Evolutionary conservation across 2,888 invertebrate genomes (phyloP), one percentile per base, ranked within the genome.

Genomic region (Agrochola circellaris): DNA sequence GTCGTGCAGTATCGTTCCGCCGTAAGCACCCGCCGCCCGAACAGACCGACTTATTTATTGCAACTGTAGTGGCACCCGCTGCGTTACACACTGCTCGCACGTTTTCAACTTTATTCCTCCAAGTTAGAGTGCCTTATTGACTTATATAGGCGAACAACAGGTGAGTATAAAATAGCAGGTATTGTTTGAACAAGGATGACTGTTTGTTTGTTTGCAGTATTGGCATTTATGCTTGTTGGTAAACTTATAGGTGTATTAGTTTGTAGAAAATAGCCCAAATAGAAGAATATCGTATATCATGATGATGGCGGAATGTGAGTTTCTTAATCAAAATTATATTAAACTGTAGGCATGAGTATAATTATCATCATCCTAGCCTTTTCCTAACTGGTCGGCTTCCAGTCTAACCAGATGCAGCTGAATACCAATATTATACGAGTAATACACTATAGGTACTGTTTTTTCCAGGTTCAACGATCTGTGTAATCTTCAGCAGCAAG

Each of bases 11-110:
- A 26, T 73, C 73, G 58, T 45, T 26, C 45, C 76, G 45, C 45
- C 45, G n/a, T n/a, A n/a, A 75, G 73, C 75, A 75, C 45, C n/a
- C 26, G 68, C n/a, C 34, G 78, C 78, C 71, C 72, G 69, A 82
- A 82, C 86, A 84, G 72, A 83, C 81, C 69, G 75, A 75, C 88
- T 85, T 89, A 89, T 89, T 89, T 89, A 90, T 90, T 86, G 88
- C 84, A 75, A 81, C 81, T 77, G 66, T 65, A 83, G 68, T n/a
- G 67, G 65, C 83, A 73, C 72, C 71, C 70, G 45, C 61, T 73
- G 73, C 56, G 48, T 38, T 42, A 62, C 34, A 64, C 26, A 9
- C 8, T 20, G 20, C 11, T 56, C 13, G 23, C 30, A n/a, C 11
- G 75, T 38, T 70, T 51, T 17, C 64, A 66, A 77, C 81, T 61